Percentiles rank a stretch among this genome's conserved stretches.
These are phyloP conservation scores for Selene dorsalis DNA, from an alignment of 2,797 vertebrate genomes.

Conservation along the genomic window DNA sequence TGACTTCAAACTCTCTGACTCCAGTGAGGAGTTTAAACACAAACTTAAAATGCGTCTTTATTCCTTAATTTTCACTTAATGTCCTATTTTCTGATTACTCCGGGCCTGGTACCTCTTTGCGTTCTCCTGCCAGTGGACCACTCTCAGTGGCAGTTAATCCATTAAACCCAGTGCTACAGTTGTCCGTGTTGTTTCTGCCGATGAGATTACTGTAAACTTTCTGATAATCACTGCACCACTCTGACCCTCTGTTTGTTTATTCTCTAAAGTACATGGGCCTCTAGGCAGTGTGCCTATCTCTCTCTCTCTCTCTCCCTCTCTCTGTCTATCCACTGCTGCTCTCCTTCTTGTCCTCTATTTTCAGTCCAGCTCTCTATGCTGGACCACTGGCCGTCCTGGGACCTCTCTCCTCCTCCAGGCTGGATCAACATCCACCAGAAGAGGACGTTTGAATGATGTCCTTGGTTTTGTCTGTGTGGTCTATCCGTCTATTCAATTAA, in stretches of 20 bases:
- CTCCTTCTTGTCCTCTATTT: background rate
- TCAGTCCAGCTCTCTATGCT: background rate
- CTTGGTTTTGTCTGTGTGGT: background rate
- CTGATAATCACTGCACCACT: background rate
- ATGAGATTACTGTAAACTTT: background rate
- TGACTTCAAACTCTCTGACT: background rate
- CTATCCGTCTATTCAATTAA: background rate
- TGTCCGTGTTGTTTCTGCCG: background rate
- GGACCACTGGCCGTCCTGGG: background rate
- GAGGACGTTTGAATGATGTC: background rate
- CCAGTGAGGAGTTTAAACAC: background rate
- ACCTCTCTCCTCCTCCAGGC: background rate
- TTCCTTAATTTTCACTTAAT: background rate
- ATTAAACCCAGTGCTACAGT: background rate
- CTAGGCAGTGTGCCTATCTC: background rate
- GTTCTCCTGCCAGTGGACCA: background rate
- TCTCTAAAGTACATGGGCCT: background rate
- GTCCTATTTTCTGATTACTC: background rate
- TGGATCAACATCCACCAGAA: background rate
- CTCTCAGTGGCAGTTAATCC: background rate
- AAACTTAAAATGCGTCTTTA: background rate
- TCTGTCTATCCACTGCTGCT: background rate
- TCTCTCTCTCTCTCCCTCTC: background rate
- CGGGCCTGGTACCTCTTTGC: background rate
- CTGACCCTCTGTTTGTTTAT: background rate